Evolutionary conservation across 2,888 invertebrate species (phyloP).

Genomic region (Torymus texanus): DNA sequence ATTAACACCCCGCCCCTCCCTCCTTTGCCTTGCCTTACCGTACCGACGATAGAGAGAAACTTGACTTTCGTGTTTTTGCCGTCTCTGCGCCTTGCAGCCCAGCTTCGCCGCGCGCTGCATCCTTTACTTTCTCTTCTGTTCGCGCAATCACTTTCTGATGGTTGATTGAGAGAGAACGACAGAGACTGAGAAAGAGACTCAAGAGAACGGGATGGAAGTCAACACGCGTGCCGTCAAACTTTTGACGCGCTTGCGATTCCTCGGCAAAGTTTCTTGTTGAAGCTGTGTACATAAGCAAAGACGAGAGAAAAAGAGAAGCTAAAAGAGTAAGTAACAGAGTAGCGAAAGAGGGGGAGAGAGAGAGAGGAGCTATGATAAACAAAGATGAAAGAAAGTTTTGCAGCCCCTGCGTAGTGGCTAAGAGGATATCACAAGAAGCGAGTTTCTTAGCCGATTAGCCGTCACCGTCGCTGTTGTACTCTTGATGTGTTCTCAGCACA

Average conservation of each 20-base stretch:
- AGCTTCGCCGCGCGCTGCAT: background rate
- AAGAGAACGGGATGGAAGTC: conserved; percentile 35
- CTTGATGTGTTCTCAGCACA: conserved; percentile 38
- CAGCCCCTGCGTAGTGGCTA: background rate
- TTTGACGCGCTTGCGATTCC: conserved; percentile 49
- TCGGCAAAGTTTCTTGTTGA: conserved; percentile 17
- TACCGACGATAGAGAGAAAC: conserved; percentile 26
- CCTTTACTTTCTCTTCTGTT: conserved; percentile 16
- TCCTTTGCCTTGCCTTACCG: conserved; percentile 35
- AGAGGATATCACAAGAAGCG: conserved; percentile 29
- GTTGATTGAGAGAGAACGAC: background rate
- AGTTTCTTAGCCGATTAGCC: conserved; percentile 49
- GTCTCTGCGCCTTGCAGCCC: conserved; percentile 5
- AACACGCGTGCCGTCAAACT: conserved; percentile 49
- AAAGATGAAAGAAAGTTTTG: conserved; percentile 46
- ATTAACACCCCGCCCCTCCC: conserved; percentile 71
- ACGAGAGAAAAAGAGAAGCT: conserved; percentile 21
- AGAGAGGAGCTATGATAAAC: conserved; percentile 14
- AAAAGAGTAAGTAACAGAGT: background rate
- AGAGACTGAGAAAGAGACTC: too few species aligned
- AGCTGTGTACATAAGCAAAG: background rate
- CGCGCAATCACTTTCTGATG: conserved; percentile 8
- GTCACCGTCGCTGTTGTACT: background rate
- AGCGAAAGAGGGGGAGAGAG: background rate
- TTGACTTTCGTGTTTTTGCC: conserved; percentile 9